Conservation (phyloP, 2,797 vertebrate species). For the Miichthys miiuy region DNA sequence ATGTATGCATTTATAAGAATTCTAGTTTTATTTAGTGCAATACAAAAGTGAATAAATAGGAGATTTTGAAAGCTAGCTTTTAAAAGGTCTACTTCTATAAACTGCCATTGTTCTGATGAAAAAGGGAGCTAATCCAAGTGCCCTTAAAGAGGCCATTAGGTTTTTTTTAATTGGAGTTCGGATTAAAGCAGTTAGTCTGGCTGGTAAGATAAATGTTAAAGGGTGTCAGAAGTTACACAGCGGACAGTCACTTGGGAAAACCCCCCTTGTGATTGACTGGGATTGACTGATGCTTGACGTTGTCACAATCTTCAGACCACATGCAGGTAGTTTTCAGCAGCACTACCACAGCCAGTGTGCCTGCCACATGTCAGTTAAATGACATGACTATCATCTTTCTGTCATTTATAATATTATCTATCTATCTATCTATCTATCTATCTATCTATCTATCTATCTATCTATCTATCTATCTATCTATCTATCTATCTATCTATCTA, state of each 20-base stretch:
- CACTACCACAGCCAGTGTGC: constrained; percentile 17
- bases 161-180: constrained; percentile 77
- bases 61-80: constrained; percentile 33
- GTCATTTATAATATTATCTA: background rate
- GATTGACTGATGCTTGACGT: constrained; percentile 62
- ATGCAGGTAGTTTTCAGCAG: constrained; percentile 51
- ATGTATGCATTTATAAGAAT: constrained; percentile 18
- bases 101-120: constrained; percentile 66
- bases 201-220: constrained; percentile 76
- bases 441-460: constrained; percentile 10
- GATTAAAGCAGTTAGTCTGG: constrained; percentile 77
- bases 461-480: background rate
- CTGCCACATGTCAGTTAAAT: constrained; percentile 11
- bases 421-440: background rate
- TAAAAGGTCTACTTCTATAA: constrained; percentile 1
- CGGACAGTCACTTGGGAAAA: constrained; percentile 72
- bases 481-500: background rate
- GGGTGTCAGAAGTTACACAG: constrained; percentile 69
- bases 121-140: constrained; percentile 73
- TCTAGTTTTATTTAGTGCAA: background rate
- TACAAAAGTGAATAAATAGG: constrained; percentile 15
- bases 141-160: constrained; percentile 68
- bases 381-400: background rate
- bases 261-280: constrained; percentile 39
- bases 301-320: constrained; percentile 43